Evolutionary conservation across 2,113 vertebrate genomes (phyloP), one percentile per base, ranked within the genome.

Genomic region (Xiphias gladius): DNA sequence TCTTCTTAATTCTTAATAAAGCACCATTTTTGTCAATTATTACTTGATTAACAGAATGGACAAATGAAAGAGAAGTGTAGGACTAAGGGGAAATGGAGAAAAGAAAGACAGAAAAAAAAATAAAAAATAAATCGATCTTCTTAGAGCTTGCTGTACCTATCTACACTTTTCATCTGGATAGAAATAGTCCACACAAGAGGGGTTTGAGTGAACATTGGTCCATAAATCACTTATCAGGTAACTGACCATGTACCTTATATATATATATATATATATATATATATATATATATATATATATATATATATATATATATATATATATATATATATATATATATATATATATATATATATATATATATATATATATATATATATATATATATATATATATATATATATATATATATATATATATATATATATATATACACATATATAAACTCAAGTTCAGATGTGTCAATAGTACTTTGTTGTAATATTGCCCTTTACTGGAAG

Each of bases 181-280:
- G 68, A 50, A 66, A 43, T 5, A 20, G 54, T 66, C 30, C 55
- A 50, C 35, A 66, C 16, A 22, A 1, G 28, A 66, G 35, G 28
- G 41, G 30, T 70, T 30, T 59, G 28, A 79, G 28, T 83, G 64
- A 69, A 74, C 65, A 62, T 24, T 35, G 64, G 55, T 71, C 46
- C 24, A 26, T 3, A 82, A 67, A 76, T 71, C 52, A 72, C 52
- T 59, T 48, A 64, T 68, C 67, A 76, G 62, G 58, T 7, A 59
- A 75, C 20, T 5, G 57, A 35, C 57, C 35, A 65, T 16, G n/a
- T 39, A 28, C 17, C n/a, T n/a, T n/a, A n/a, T n/a, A n/a, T n/a
- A n/a, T n/a, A n/a, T n/a, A n/a, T n/a, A n/a, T n/a, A n/a, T n/a
- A n/a, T n/a, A n/a, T n/a, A n/a, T n/a, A n/a, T n/a, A n/a, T n/a